Evolutionary conservation across 2,888 invertebrate species (phyloP), one percentile per base, ranked within the genome.

Genomic region (Buathra laborator): DNA sequence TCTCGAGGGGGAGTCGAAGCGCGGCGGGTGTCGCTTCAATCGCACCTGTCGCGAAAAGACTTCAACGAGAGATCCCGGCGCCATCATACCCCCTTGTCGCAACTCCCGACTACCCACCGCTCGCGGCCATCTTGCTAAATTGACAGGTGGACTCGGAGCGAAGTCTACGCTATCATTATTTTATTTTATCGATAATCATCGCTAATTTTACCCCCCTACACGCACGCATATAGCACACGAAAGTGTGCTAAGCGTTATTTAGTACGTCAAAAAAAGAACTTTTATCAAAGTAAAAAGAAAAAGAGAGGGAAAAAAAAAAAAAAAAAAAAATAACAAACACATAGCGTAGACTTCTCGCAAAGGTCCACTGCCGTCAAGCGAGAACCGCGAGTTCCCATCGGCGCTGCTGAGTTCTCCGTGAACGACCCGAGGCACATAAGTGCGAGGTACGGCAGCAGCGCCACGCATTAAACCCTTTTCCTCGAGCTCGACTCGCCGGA

Each of bases 381-480:
- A 16, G 51, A 51, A 5, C 51, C 51, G 51, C 16, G 29, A 29
- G 14, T 14, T 32, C 32, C 62, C n/a, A 1, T 32, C 62, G 37
- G 2, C 62, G 62, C 5, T 32, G 1, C 62, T 12, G 62, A 29
- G 62, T 32, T n/a, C 14, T 32, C 32, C 64, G 46, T 19, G 10
- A 32, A 32, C 46, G 64, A 64, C 7, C 51, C 6, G 53, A 74
- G 44, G 74, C 43, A 53, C 76, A 32, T 3, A 3, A 48, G 53
- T 82, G 59, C 37, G 53, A 70, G 16, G 66, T 74, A 44, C 75
- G 74, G 1, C 66, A 67, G 43, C 0, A 14, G 1, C 62, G 62
- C 5, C n/a, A 7, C 3, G 2, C 32, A 43, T 59, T 81, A 6
- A n/a, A 37, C 74, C 14, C 51, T 14, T 67, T 81, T 67, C 51